phyloP scores from a whole-genome alignment of 1,140 invertebrate species.

The Cyphomyrmex costatus region DNA sequence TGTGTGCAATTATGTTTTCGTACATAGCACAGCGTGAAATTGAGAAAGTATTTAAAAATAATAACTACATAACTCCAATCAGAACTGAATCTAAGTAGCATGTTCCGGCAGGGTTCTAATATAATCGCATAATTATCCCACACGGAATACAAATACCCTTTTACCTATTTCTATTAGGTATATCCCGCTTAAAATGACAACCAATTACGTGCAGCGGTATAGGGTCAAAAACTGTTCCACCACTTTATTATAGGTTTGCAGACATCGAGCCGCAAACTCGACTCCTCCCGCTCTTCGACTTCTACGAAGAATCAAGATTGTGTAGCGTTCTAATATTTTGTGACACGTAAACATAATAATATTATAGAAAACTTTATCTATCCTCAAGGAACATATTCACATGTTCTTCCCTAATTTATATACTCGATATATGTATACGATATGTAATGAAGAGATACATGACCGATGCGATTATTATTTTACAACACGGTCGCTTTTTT shows the following conservation, averaged over 20 bases:
- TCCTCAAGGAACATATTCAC: background rate
- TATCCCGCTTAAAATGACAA: slow-evolving; percentile 56
- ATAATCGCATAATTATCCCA: slow-evolving; percentile 82
- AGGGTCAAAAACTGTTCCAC: slow-evolving; percentile 65
- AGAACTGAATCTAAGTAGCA: slow-evolving; percentile 32
- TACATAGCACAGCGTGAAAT: background rate
- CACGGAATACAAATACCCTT: slow-evolving; percentile 69
- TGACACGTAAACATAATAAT: background rate
- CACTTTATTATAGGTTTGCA: slow-evolving; percentile 63
- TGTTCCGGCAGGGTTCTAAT: slow-evolving; percentile 75
- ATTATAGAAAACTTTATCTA: background rate
- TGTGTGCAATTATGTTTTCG: background rate
- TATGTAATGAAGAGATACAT: background rate
- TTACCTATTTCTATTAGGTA: slow-evolving; percentile 81
- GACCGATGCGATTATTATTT: background rate
- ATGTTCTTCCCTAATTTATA: background rate
- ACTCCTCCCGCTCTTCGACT: slow-evolving; percentile 49
- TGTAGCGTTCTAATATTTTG: background rate
- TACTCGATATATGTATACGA: background rate
- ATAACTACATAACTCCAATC: slow-evolving; percentile 32
- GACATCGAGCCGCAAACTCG: slow-evolving; percentile 7
- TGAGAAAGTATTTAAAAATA: slow-evolving; percentile 25
- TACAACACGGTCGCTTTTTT: background rate
- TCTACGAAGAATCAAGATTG: slow-evolving; percentile 31
- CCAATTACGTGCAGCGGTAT: slow-evolving; percentile 68